Evolutionary conservation across 2,888 invertebrate genomes (phyloP).

Genomic region (Dasypolia templi): DNA sequence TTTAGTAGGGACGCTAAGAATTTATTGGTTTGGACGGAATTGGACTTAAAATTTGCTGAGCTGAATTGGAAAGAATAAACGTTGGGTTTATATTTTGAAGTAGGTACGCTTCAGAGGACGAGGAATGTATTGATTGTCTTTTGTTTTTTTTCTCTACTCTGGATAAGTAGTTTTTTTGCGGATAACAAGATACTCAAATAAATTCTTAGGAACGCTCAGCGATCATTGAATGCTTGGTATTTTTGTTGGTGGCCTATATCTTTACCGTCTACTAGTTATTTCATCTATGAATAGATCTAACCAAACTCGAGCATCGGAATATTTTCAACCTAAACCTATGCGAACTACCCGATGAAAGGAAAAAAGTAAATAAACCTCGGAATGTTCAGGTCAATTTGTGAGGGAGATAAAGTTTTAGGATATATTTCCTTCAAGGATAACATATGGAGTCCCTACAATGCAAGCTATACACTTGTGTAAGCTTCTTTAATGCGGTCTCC

Average conservation of each 20-base stretch:
- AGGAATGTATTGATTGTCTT: background rate
- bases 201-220: background rate
- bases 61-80: constrained; percentile 37
- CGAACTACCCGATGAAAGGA: constrained; percentile 32
- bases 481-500: constrained; percentile 59
- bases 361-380: constrained; percentile 27
- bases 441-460: constrained; percentile 54
- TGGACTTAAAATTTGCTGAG: constrained; percentile 52
- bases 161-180: background rate
- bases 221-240: background rate
- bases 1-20: constrained; percentile 58
- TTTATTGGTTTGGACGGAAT: constrained; percentile 59
- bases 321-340: constrained; percentile 10
- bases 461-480: constrained; percentile 58
- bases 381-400: constrained; percentile 40
- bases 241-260: background rate
- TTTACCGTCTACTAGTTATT: constrained; percentile 10
- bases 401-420: constrained; percentile 52
- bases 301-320: constrained; percentile 17
- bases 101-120: background rate
- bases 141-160: constrained; percentile 2
- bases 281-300: constrained; percentile 9
- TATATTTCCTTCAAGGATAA: constrained; percentile 48
- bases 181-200: background rate
- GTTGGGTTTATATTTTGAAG: constrained; percentile 19